These are phyloP conservation scores for Gulo gulo DNA, from an alignment of 2,113 vertebrate species.

Conservation along the genomic window DNA sequence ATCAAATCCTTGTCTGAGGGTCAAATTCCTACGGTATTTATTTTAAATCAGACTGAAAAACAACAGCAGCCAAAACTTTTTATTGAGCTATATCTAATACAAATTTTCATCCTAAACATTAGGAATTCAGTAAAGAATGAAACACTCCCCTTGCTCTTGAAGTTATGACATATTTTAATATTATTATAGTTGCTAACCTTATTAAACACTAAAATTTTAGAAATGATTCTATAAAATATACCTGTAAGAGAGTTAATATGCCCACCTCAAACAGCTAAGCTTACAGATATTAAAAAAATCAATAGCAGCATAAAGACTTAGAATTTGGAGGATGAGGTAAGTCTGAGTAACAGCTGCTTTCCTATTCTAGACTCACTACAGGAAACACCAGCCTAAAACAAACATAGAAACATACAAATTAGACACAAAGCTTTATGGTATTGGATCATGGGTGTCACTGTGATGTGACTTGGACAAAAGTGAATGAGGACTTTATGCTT, in stretches of 20 bases:
- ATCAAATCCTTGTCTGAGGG: not conserved
- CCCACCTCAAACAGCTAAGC: not conserved
- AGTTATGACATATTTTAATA: not conserved
- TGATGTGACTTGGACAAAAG: not conserved
- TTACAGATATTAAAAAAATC: not conserved
- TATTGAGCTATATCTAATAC: not conserved
- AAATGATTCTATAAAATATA: not conserved
- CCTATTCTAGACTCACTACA: not conserved
- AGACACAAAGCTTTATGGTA: not conserved
- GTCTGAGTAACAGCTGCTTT: not conserved
- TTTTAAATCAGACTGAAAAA: not conserved
- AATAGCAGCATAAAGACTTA: not conserved
- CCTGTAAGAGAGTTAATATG: not conserved
- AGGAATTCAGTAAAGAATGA: not conserved
- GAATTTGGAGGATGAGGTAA: not conserved
- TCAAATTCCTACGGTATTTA: not conserved
- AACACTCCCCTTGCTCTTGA: not conserved
- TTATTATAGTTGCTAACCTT: not conserved
- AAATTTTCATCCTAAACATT: not conserved
- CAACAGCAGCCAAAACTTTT: not conserved
- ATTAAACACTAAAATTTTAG: not conserved
- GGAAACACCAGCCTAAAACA: not conserved
- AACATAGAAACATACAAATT: not conserved
- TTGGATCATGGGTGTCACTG: not conserved
- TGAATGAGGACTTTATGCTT: not conserved